Evolutionary conservation across 2,113 vertebrate species (phyloP).

Genomic region (Lonchura striata): DNA sequence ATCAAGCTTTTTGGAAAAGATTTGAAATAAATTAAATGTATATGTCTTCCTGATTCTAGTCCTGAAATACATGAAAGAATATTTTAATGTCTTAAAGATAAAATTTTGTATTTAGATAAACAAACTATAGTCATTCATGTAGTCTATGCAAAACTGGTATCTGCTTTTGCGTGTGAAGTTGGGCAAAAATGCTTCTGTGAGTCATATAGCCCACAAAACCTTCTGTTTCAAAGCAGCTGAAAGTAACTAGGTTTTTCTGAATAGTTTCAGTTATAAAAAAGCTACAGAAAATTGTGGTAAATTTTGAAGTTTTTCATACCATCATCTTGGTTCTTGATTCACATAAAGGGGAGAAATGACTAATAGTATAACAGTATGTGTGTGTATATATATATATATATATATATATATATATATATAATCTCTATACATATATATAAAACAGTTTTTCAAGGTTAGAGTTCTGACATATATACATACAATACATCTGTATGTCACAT

Average conservation of each 20-base stretch:
- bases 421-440: background rate
- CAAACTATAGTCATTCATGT: background rate
- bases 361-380: background rate
- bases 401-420: too few relatives aligned
- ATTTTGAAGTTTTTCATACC: background rate
- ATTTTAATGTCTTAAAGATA: background rate
- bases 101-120: background rate
- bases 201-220: background rate
- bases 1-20: background rate
- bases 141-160: background rate
- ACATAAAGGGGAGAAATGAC: background rate
- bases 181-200: background rate
- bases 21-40: background rate
- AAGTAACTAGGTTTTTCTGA: background rate
- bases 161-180: background rate
- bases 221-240: background rate
- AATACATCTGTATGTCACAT: background rate
- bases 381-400: too few relatives aligned
- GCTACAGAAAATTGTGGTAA: background rate
- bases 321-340: background rate
- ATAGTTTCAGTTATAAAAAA: background rate
- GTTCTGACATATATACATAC: background rate
- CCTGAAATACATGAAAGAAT: background rate
- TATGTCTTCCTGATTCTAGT: background rate
- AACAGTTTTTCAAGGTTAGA: background rate